These are phyloP conservation scores for Eulemur albifrons DNA, from an alignment of 2,797 vertebrate species.

Conservation along the genomic window DNA sequence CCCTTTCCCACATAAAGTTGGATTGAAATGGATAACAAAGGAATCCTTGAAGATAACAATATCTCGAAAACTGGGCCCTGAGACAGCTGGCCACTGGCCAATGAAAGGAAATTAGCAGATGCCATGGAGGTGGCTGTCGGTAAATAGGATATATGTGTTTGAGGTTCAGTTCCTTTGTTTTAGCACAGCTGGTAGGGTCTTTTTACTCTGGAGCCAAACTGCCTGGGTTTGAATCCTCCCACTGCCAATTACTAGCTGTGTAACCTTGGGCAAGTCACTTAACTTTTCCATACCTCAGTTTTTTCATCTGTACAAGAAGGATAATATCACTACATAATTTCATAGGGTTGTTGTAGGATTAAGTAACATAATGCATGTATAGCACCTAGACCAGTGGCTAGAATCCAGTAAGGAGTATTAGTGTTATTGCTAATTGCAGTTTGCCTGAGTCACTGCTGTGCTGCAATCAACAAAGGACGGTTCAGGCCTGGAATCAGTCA, in stretches of 20 bases:
- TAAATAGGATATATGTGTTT: background rate
- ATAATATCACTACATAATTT: background rate
- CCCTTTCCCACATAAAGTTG: constrained; percentile 1
- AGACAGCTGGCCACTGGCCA: background rate
- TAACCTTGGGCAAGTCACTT: background rate
- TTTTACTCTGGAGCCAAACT: background rate
- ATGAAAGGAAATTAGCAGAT: background rate
- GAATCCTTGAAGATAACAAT: background rate
- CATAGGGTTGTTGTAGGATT: background rate
- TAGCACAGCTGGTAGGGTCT: background rate
- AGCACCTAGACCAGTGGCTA: background rate
- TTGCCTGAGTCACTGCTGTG: constrained; percentile 14
- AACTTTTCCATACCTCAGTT: background rate
- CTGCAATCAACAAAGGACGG: background rate
- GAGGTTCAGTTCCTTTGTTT: background rate
- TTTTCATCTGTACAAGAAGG: background rate
- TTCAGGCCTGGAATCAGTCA: background rate
- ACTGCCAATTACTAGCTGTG: background rate
- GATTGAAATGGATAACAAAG: background rate
- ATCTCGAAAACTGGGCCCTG: background rate
- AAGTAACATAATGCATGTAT: background rate
- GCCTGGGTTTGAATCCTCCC: background rate
- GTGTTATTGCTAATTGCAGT: background rate
- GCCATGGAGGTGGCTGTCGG: background rate
- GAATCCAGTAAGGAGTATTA: background rate